These are phyloP conservation scores for Carabus problematicus DNA, from an alignment of 2,888 invertebrate genomes.

Conservation along the genomic window DNA sequence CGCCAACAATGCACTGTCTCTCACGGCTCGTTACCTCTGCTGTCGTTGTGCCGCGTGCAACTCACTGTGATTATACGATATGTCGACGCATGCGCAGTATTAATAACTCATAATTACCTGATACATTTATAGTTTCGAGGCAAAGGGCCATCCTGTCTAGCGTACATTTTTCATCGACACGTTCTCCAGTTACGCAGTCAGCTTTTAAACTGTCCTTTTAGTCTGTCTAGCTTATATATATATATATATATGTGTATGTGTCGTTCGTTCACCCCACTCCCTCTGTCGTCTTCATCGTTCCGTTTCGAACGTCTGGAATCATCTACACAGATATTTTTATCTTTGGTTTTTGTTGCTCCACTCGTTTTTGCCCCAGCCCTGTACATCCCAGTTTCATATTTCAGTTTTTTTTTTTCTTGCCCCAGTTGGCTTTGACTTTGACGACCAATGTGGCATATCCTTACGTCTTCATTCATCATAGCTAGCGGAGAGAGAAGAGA, in stretches of 20 bases:
- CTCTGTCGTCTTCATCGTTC: conserved; percentile 43
- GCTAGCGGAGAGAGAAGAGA: not conserved
- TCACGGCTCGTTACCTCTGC: not conserved
- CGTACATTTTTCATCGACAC: conserved; percentile 27
- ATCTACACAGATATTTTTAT: conserved; percentile 46
- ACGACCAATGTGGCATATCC: conserved; percentile 29
- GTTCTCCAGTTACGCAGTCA: conserved; percentile 20
- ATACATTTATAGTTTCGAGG: conserved; percentile 32
- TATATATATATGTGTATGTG: not conserved
- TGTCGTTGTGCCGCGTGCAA: not conserved
- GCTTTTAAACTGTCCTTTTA: not conserved
- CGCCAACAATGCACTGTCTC: not conserved
- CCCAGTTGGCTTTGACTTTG: conserved; percentile 36
- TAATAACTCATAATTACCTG: conserved; percentile 32
- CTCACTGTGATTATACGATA: conserved; percentile 15
- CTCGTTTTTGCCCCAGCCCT: conserved; percentile 19
- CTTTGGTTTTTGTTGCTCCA: conserved; percentile 41
- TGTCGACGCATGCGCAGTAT: conserved; percentile 21
- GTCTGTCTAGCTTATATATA: not conserved
- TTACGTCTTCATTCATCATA: conserved; percentile 37
- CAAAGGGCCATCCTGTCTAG: conserved; percentile 30
- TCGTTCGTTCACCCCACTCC: too few species aligned
- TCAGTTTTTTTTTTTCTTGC: conserved; percentile 36
- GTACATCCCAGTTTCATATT: conserved; percentile 46
- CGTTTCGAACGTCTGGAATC: conserved; percentile 47